phyloP scores from a whole-genome alignment of 2,797 vertebrate species.

The Taeniopygia guttata region DNA sequence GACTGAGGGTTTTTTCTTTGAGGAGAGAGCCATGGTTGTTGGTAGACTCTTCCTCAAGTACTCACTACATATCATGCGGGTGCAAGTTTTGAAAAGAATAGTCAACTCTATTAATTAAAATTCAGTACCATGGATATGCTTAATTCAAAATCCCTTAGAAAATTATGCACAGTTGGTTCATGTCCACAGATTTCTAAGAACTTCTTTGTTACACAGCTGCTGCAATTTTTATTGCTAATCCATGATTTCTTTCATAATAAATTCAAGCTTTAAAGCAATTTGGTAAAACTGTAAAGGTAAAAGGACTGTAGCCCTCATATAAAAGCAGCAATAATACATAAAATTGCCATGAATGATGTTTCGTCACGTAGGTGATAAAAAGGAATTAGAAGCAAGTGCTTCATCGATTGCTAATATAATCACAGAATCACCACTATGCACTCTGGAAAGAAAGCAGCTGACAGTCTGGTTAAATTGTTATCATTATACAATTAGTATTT shows the following conservation, averaged over 20 bases:
- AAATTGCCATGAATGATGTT: slow-evolving; percentile 46
- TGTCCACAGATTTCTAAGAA: slow-evolving; percentile 43
- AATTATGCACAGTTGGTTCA: slow-evolving; percentile 48
- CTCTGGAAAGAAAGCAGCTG: background rate
- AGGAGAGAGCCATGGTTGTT: background rate
- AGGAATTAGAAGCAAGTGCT: background rate
- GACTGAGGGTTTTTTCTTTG: background rate
- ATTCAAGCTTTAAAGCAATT: slow-evolving; percentile 38
- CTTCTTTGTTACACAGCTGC: slow-evolving; percentile 50
- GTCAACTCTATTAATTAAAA: slow-evolving; percentile 56
- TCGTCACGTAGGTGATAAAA: slow-evolving; percentile 20
- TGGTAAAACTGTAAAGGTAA: slow-evolving; percentile 25
- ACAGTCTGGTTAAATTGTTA: background rate
- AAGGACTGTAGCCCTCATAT: slow-evolving; percentile 1
- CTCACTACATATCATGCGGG: background rate
- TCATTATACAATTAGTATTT: background rate
- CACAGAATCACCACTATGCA: background rate
- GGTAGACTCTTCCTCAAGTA: background rate
- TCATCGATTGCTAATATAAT: background rate
- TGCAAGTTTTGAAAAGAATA: slow-evolving; percentile 13
- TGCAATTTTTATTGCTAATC: slow-evolving; percentile 35
- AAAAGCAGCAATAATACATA: background rate
- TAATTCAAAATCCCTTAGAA: slow-evolving; percentile 48
- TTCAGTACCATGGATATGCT: slow-evolving; percentile 12
- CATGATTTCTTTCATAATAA: slow-evolving; percentile 40